phyloP scores from a whole-genome alignment of 2,888 invertebrate genomes.

The Deilephila elpenor region DNA sequence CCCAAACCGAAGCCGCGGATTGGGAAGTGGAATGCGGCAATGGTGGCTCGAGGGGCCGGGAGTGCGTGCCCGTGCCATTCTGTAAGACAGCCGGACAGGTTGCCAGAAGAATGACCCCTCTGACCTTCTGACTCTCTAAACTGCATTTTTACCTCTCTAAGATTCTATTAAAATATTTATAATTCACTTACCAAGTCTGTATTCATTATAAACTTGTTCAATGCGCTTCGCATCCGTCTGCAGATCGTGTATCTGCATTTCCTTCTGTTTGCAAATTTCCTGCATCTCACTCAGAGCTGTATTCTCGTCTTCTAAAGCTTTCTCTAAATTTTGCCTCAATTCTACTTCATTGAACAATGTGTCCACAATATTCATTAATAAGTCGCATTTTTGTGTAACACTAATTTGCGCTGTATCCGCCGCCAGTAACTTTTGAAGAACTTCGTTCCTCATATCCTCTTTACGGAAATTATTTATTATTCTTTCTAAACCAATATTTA shows the following conservation, averaged over 20 bases:
- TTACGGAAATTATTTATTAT: slow-evolving; percentile 47
- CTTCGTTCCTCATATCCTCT: slow-evolving; percentile 42
- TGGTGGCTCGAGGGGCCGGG: too few species aligned
- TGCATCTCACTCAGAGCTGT: slow-evolving; percentile 45
- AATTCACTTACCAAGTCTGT: slow-evolving; percentile 54
- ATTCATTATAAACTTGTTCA: slow-evolving; percentile 48
- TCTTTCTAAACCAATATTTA: slow-evolving; percentile 49
- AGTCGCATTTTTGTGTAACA: slow-evolving; percentile 45
- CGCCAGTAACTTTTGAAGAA: slow-evolving; percentile 46
- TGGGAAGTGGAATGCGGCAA: too few species aligned
- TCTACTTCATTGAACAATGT: slow-evolving; percentile 50
- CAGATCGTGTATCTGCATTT: slow-evolving; percentile 47
- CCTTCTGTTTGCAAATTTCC: slow-evolving; percentile 52
- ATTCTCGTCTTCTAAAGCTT: slow-evolving; percentile 49
- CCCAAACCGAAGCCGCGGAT: too few species aligned
- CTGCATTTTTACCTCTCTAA: too few species aligned
- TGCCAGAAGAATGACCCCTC: too few species aligned
- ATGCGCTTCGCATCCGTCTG: slow-evolving; percentile 52
- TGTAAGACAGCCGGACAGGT: too few species aligned
- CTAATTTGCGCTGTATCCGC: slow-evolving; percentile 33
- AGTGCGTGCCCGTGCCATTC: too few species aligned
- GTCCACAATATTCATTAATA: slow-evolving; percentile 51
- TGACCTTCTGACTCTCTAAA: too few species aligned
- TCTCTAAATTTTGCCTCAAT: slow-evolving; percentile 49
- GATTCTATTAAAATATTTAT: background rate